These are phyloP conservation scores for Teleogryllus oceanicus DNA, from an alignment of 2,888 invertebrate species.

Conservation along the genomic window DNA sequence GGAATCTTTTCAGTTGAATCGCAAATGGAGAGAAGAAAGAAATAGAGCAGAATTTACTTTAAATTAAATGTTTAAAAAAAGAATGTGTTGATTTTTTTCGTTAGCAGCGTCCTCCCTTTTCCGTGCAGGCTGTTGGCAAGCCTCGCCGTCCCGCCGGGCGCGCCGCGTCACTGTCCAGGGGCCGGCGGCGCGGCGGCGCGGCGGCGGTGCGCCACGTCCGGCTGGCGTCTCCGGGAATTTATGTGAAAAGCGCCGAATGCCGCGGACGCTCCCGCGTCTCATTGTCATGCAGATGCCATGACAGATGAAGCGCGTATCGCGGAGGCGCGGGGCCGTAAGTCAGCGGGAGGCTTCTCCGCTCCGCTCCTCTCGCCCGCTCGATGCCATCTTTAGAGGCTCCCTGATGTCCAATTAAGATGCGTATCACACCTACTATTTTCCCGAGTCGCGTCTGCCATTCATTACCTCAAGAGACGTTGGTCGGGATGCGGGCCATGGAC, in stretches of 20 bases:
- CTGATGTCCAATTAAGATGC: conserved; percentile 18
- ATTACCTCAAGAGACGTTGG: neutral
- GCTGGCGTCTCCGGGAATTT: too few species aligned
- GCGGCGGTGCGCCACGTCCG: too few species aligned
- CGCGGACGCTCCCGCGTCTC: neutral
- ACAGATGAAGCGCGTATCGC: neutral
- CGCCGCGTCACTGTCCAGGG: too few species aligned
- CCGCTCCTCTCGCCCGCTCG: conserved; percentile 6
- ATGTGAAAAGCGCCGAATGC: neutral
- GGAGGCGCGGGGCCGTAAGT: neutral
- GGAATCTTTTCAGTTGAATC: too few species aligned
- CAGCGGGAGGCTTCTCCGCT: neutral
- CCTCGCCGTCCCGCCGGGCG: neutral
- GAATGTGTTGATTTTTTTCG: too few species aligned
- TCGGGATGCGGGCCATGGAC: too few species aligned
- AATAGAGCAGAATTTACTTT: too few species aligned
- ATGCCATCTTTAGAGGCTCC: neutral
- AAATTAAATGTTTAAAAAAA: too few species aligned
- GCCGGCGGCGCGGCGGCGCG: too few species aligned
- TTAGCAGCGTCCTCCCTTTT: too few species aligned
- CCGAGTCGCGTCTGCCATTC: neutral
- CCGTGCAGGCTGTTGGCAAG: too few species aligned
- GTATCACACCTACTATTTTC: conserved; percentile 18
- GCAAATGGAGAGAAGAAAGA: too few species aligned
- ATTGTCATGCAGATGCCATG: conserved; percentile 9